These are phyloP conservation scores for Adelosebastes latens DNA, from an alignment of 2,797 vertebrate species.

Conservation along the genomic window DNA sequence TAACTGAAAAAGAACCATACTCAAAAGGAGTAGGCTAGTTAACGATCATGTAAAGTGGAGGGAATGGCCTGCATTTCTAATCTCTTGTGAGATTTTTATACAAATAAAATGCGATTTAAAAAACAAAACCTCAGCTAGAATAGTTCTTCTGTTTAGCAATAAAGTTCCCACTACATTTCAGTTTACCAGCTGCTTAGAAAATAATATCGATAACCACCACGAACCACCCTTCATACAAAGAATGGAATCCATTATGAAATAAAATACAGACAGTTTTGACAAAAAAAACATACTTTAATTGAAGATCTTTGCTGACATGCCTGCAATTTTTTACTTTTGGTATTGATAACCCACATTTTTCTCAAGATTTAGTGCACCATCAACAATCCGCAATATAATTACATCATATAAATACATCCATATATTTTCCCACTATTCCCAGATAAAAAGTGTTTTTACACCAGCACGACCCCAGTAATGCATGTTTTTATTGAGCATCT, in stretches of 20 bases:
- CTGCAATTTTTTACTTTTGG: too few species aligned
- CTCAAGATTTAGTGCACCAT: not conserved
- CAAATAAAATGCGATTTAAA: not conserved
- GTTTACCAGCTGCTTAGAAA: not conserved
- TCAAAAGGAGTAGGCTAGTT: too few species aligned
- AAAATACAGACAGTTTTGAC: not conserved
- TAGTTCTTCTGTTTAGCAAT: not conserved
- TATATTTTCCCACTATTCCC: not conserved
- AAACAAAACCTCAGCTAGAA: not conserved
- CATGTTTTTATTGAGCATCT: not conserved
- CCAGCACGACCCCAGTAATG: not conserved
- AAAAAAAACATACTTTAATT: not conserved
- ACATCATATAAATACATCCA: not conserved
- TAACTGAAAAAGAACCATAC: too few species aligned
- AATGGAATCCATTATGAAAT: not conserved
- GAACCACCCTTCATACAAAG: not conserved
- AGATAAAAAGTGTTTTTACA: not conserved
- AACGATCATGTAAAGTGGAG: not conserved
- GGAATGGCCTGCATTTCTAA: not conserved
- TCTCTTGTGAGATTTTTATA: not conserved
- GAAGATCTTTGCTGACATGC: too few species aligned
- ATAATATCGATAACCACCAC: not conserved
- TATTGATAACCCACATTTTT: too few species aligned
- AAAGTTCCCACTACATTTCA: not conserved
- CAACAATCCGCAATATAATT: not conserved